Evolutionary conservation across 2,797 vertebrate species (phyloP).

Genomic region (Enteromius viviparus): DNA sequence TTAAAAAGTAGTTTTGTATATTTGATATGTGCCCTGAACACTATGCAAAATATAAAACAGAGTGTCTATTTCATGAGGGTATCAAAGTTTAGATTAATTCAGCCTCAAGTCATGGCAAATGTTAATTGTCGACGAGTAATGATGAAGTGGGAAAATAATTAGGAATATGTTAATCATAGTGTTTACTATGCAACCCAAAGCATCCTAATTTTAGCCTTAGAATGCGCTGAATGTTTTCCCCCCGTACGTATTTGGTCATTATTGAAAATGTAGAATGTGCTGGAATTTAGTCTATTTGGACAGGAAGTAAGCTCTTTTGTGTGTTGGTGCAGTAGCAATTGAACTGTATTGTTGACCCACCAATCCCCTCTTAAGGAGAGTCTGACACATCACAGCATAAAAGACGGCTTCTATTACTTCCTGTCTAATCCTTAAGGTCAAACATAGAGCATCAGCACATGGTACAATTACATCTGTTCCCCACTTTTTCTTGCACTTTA

Average conservation of each 20-base stretch:
- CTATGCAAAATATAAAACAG: conserved; percentile 55
- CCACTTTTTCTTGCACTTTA: neutral
- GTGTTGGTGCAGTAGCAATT: neutral
- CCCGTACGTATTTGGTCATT: conserved; percentile 35
- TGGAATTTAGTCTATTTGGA: conserved; percentile 7
- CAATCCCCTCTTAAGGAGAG: neutral
- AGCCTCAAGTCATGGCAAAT: conserved; percentile 62
- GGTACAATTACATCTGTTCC: neutral
- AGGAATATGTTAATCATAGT: conserved; percentile 61
- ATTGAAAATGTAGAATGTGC: conserved; percentile 4
- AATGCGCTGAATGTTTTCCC: conserved; percentile 32
- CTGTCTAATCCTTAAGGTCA: conserved; percentile 30
- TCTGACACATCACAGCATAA: conserved; percentile 14
- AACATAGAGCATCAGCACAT: conserved; percentile 3
- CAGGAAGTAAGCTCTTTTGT: conserved; percentile 31
- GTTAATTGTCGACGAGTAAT: conserved; percentile 64
- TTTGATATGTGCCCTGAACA: conserved; percentile 58
- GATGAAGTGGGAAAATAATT: conserved; percentile 63
- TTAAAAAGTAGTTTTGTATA: conserved; percentile 61
- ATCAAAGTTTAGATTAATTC: conserved; percentile 65
- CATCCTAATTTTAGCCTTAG: conserved; percentile 37
- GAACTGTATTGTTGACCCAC: conserved; percentile 8
- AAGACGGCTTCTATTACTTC: conserved; percentile 28
- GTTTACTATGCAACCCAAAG: conserved; percentile 49
- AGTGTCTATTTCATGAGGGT: conserved; percentile 52